Evolutionary conservation across 2,888 invertebrate species (phyloP).

Genomic region (Tubulanus polymorphus): DNA sequence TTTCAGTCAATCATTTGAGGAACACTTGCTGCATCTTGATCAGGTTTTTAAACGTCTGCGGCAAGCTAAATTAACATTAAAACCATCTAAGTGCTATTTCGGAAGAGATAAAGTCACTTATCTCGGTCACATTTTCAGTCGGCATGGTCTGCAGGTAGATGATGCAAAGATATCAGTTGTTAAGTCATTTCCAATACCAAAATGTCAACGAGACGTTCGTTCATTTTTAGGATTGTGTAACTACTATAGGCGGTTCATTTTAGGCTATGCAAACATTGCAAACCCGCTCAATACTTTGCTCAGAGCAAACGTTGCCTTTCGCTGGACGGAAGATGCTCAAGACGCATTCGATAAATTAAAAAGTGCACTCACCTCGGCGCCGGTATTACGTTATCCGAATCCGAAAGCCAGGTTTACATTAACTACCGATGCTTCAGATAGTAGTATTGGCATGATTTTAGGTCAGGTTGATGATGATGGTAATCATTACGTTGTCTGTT

Average conservation of each 20-base stretch:
- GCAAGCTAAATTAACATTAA: not conserved
- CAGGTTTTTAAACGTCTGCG: slow-evolving; percentile 4
- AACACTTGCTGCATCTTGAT: not conserved
- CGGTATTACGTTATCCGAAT: slow-evolving; percentile 20
- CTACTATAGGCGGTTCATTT: slow-evolving; percentile 21
- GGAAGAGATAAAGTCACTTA: not conserved
- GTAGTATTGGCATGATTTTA: slow-evolving; percentile 20
- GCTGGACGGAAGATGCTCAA: slow-evolving; percentile 21
- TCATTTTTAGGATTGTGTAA: slow-evolving; percentile 23
- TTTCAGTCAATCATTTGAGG: not conserved
- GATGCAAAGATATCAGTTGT: not conserved
- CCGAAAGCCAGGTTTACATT: slow-evolving; percentile 17
- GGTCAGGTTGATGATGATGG: slow-evolving; percentile 15
- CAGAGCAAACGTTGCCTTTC: slow-evolving; percentile 10
- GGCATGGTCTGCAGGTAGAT: not conserved
- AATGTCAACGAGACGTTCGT: slow-evolving; percentile 15
- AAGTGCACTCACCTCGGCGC: slow-evolving; percentile 15
- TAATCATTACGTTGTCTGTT: slow-evolving; percentile 7
- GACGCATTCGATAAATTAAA: slow-evolving; percentile 18
- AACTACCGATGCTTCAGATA: slow-evolving; percentile 18
- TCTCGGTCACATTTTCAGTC: not conserved
- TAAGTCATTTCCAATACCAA: too few relatives aligned
- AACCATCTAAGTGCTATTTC: not conserved
- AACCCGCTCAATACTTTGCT: slow-evolving; percentile 15
- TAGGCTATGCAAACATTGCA: slow-evolving; percentile 17